phyloP scores from a whole-genome alignment of 2,797 vertebrate species.

The Heteromormyrus szaboi region DNA sequence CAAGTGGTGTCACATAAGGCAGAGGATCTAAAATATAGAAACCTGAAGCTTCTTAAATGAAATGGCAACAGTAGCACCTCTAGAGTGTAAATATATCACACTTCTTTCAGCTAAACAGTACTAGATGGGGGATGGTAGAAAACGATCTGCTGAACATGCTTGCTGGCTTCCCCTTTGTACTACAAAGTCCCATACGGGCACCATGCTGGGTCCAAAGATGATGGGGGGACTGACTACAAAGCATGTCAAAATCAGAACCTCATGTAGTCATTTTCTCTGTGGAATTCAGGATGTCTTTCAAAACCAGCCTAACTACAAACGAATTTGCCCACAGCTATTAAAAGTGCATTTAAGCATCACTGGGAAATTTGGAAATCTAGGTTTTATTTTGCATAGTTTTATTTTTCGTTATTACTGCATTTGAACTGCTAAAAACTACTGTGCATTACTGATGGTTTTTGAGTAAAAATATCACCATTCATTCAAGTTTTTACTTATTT shows the following conservation, averaged over 20 bases:
- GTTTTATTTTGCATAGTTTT: not conserved
- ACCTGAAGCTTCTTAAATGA: not conserved
- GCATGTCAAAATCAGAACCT: not conserved
- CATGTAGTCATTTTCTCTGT: not conserved
- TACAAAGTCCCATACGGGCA: not conserved
- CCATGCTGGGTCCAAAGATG: not conserved
- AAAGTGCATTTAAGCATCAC: not conserved
- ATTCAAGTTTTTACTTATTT: not conserved
- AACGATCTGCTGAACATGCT: conserved; percentile 37
- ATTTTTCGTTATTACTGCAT: not conserved
- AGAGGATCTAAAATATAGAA: not conserved
- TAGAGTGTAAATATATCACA: not conserved
- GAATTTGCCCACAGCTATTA: not conserved
- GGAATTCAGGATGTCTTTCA: not conserved
- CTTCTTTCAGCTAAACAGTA: conserved; percentile 20
- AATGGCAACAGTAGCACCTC: not conserved
- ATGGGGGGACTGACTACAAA: not conserved
- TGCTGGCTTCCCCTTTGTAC: conserved; percentile 48
- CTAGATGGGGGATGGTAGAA: conserved; percentile 31
- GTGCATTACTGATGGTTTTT: not conserved
- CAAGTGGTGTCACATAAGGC: not conserved
- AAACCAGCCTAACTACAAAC: not conserved
- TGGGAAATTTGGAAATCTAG: not conserved
- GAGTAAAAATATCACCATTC: not conserved
- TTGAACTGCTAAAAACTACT: not conserved